These are phyloP conservation scores for Montipora efflorescens DNA, from an alignment of 64 coral and sea anemone genomes.

Conservation along the genomic window DNA sequence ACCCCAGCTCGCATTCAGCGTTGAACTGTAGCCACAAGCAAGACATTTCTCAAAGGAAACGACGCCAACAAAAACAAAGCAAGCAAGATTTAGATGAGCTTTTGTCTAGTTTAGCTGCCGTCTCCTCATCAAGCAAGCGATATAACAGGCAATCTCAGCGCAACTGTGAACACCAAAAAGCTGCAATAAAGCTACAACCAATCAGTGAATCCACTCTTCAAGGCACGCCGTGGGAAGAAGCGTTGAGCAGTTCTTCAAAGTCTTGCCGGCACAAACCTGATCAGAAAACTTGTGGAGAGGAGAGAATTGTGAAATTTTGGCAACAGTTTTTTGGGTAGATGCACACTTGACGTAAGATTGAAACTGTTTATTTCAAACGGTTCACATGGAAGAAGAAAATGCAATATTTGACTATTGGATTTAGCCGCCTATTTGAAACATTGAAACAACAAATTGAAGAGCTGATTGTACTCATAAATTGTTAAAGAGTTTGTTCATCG, in stretches of 20 bases:
- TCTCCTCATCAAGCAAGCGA: not conserved
- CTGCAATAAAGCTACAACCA: not conserved
- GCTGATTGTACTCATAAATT: too few species aligned
- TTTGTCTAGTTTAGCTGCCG: not conserved
- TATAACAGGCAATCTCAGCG: not conserved
- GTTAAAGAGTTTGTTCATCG: too few species aligned
- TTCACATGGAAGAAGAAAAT: not conserved
- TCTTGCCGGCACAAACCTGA: not conserved
- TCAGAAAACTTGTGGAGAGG: constrained; percentile 6
- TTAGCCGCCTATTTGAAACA: too few species aligned
- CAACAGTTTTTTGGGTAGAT: constrained; percentile 18
- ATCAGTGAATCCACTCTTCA: constrained; percentile 6
- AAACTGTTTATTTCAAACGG: too few species aligned
- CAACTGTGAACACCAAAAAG: not conserved
- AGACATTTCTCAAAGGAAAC: too few species aligned
- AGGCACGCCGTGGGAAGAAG: constrained; percentile 30
- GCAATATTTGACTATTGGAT: not conserved
- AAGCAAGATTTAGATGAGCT: not conserved
- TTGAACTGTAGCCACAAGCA: too few species aligned
- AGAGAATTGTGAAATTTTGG: constrained; percentile 2
- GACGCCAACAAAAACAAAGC: too few species aligned
- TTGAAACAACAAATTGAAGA: too few species aligned
- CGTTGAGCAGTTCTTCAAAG: not conserved
- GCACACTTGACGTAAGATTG: not conserved
- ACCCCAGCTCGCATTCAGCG: too few species aligned